A percentile compares a stretch with the other conserved stretches of the same genome.
Evolutionary conservation across 2,888 invertebrate species (phyloP).

Genomic region (Ochropacha duplaris): DNA sequence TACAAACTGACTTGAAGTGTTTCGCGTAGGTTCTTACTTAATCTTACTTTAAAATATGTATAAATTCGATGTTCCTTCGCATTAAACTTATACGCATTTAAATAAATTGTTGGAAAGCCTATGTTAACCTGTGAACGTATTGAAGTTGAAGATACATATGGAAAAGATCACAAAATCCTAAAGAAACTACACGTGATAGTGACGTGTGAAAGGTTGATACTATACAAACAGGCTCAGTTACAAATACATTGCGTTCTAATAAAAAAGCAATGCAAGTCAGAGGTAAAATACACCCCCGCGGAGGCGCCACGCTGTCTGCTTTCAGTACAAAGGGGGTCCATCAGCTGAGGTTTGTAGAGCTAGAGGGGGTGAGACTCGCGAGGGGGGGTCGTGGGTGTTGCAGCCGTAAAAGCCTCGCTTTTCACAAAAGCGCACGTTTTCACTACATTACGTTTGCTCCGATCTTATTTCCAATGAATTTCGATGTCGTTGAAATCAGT

Average conservation of each 20-base stretch:
- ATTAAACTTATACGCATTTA: too few relatives aligned
- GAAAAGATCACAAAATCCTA: too few relatives aligned
- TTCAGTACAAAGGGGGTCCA: constrained; percentile 5
- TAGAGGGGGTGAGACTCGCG: constrained; percentile 18
- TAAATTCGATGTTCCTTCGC: too few relatives aligned
- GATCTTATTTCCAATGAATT: constrained; percentile 66
- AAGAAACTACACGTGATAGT: not conserved
- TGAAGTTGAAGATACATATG: too few relatives aligned
- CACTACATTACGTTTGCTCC: constrained; percentile 63
- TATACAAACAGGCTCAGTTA: not conserved
- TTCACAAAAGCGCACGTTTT: constrained; percentile 66
- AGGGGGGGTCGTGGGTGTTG: constrained; percentile 17
- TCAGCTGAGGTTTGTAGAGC: constrained; percentile 15
- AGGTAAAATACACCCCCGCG: constrained; percentile 20
- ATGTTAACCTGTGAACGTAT: too few relatives aligned
- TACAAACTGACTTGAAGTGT: not conserved
- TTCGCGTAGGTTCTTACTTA: too few relatives aligned
- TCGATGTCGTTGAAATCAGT: constrained; percentile 50
- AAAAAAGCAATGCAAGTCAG: constrained; percentile 18
- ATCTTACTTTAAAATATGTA: too few relatives aligned
- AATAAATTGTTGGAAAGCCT: too few relatives aligned
- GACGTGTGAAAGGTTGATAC: not conserved
- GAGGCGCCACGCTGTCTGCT: constrained; percentile 42
- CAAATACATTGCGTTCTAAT: not conserved
- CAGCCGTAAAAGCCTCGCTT: constrained; percentile 56